Conservation (phyloP, 2,113 vertebrate species). For the Alligator sinensis region DNA sequence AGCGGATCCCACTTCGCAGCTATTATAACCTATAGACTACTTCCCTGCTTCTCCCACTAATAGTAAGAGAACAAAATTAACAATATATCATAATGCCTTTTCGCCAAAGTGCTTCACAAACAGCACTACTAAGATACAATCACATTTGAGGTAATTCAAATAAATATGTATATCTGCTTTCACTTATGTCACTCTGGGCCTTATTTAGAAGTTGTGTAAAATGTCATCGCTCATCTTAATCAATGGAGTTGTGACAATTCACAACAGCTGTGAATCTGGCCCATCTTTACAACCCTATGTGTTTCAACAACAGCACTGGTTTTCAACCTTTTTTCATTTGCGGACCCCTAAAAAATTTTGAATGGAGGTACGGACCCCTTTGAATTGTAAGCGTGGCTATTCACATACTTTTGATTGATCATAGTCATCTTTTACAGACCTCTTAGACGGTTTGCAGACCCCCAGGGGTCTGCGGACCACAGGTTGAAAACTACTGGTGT, state of each 20-base stretch:
- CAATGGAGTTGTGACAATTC: constrained; percentile 7
- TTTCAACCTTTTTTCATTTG: too few species aligned
- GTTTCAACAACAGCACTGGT: neutral
- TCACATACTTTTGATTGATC: too few species aligned
- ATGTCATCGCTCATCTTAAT: neutral
- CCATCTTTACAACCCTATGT: neutral
- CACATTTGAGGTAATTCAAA: neutral
- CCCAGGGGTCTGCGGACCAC: too few species aligned
- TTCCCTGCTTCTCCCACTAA: neutral
- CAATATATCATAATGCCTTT: neutral
- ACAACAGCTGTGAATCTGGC: neutral
- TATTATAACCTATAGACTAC: neutral
- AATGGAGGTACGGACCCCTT: too few species aligned
- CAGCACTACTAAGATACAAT: neutral
- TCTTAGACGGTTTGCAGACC: too few species aligned
- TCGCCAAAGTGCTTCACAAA: constrained; percentile 69
- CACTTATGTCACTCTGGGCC: neutral
- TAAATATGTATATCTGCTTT: neutral
- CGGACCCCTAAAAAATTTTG: too few species aligned
- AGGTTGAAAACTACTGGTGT: neutral
- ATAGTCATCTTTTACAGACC: too few species aligned
- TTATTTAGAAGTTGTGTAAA: neutral
- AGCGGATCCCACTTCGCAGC: too few species aligned
- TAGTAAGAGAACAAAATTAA: neutral
- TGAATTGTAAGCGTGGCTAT: too few species aligned